Evolutionary conservation across 2,113 vertebrate species (phyloP).

Genomic region (Orientallactaga bullata): DNA sequence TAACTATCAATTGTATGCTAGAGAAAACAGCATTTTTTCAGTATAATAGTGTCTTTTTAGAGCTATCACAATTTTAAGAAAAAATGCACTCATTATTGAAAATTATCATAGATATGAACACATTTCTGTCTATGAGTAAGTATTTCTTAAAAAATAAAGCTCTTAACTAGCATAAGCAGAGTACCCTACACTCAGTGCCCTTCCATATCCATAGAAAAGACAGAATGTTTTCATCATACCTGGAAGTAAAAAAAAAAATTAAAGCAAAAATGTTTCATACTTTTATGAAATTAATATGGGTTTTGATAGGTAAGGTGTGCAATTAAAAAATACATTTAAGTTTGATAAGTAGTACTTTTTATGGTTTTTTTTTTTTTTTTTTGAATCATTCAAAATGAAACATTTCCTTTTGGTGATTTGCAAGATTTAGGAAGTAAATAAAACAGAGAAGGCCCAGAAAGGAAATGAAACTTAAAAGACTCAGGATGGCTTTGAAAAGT

Average conservation of each 20-base stretch:
- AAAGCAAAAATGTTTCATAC: neutral
- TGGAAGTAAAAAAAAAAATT: neutral
- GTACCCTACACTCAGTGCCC: rapidly evolving
- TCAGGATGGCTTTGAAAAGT: neutral
- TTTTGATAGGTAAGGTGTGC: neutral
- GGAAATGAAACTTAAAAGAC: neutral
- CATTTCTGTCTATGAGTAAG: neutral
- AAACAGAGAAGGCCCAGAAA: neutral
- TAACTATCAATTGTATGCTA: neutral
- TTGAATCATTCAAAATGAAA: neutral
- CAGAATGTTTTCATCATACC: neutral
- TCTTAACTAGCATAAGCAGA: neutral
- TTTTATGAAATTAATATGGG: neutral
- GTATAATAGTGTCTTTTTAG: neutral
- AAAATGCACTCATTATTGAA: neutral
- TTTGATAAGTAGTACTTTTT: neutral
- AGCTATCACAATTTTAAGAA: neutral
- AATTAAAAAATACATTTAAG: neutral
- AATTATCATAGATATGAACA: neutral
- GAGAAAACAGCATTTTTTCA: neutral
- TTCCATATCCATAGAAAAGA: neutral
- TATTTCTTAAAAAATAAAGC: neutral
- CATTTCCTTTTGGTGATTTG: neutral
- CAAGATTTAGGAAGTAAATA: neutral
- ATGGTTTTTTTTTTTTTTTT: too few relatives aligned